These are phyloP conservation scores for Triplophysa yarkandensis DNA, from an alignment of 2,797 vertebrate genomes.

Conservation along the genomic window DNA sequence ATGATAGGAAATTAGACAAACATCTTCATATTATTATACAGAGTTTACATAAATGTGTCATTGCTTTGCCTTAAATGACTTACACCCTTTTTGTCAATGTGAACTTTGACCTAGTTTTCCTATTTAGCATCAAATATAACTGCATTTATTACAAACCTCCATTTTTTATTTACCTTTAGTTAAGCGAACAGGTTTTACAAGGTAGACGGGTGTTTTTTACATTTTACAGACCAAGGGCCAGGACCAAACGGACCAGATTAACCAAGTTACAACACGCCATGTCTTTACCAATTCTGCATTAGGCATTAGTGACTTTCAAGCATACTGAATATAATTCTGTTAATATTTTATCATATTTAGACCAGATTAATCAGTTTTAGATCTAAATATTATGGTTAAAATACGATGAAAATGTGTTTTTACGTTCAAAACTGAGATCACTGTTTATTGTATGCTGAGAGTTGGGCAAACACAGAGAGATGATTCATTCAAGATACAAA, in stretches of 20 bases:
- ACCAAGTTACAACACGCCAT: neutral
- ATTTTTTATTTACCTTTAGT: neutral
- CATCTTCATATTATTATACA: neutral
- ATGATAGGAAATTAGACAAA: neutral
- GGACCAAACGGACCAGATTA: neutral
- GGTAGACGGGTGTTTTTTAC: neutral
- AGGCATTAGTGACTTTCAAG: neutral
- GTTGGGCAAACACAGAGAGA: neutral
- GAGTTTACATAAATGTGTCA: neutral
- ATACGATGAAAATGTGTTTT: neutral
- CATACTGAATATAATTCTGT: too few relatives aligned
- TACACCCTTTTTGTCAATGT: neutral
- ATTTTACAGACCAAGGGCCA: neutral
- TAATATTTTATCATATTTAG: too few relatives aligned
- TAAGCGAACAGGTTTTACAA: constrained; percentile 1
- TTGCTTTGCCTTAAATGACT: neutral
- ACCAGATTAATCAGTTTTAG: too few relatives aligned
- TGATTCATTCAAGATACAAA: neutral
- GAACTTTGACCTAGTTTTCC: constrained; percentile 33
- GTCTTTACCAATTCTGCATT: neutral
- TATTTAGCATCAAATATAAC: neutral
- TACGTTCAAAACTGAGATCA: neutral
- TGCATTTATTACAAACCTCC: neutral
- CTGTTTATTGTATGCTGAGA: neutral
- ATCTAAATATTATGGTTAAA: too few relatives aligned